These are phyloP conservation scores for Cathartes aura DNA, from an alignment of 2,113 vertebrate genomes.

Conservation along the genomic window DNA sequence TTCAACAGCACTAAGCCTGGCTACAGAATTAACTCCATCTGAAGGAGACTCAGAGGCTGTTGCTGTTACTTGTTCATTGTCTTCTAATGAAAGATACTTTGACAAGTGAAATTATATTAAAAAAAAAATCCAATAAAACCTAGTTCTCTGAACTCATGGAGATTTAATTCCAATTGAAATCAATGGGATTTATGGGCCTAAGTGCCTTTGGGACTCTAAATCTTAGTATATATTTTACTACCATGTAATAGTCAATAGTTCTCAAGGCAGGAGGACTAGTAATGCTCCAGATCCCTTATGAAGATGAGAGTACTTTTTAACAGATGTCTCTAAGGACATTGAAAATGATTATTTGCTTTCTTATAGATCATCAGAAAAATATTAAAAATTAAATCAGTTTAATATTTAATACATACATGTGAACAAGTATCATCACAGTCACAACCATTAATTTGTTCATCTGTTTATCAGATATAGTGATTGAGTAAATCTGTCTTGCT, in stretches of 20 bases:
- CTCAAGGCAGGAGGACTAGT: background rate
- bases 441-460: background rate
- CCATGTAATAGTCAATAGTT: background rate
- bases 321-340: background rate
- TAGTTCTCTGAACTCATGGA: background rate
- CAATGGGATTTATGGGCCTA: background rate
- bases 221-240: constrained; percentile 14
- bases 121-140: background rate
- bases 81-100: constrained; percentile 17
- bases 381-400: background rate
- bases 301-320: background rate
- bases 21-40: background rate
- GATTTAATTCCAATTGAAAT: constrained; percentile 23
- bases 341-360: background rate
- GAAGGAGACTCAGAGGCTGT: background rate
- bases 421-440: background rate
- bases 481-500: background rate
- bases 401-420: background rate
- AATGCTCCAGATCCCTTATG: background rate
- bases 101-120: background rate
- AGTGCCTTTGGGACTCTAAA: background rate
- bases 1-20: background rate
- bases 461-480: background rate
- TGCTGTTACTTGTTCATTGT: background rate
- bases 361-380: background rate